These are phyloP conservation scores for Serinus canaria DNA, from an alignment of 2,113 vertebrate species.

Conservation along the genomic window DNA sequence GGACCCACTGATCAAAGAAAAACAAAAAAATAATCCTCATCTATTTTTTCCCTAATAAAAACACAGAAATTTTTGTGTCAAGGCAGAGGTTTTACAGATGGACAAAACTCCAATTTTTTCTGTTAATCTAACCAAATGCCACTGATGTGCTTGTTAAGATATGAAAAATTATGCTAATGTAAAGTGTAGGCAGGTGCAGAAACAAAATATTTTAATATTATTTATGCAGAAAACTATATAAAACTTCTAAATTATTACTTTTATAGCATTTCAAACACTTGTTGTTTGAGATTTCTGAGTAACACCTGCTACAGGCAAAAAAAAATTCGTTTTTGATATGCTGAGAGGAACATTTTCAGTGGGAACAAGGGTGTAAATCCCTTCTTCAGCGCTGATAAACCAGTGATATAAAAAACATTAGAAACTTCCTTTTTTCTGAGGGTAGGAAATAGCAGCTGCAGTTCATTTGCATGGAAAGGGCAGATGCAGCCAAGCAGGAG, in stretches of 20 bases:
- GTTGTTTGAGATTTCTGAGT: conserved; percentile 56
- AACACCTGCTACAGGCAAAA: conserved; percentile 61
- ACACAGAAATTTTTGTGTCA: neutral
- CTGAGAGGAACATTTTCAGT: conserved; percentile 8
- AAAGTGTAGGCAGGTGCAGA: conserved; percentile 70
- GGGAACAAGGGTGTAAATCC: neutral
- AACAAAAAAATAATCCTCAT: neutral
- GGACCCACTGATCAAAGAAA: neutral
- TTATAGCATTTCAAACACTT: conserved; percentile 56
- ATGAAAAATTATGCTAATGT: conserved; percentile 67
- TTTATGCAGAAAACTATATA: conserved; percentile 63
- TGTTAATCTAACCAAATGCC: conserved; percentile 40
- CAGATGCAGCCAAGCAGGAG: conserved; percentile 40
- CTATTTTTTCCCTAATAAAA: neutral
- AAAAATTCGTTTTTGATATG: conserved; percentile 4
- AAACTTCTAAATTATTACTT: conserved; percentile 52
- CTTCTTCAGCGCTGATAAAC: conserved; percentile 7
- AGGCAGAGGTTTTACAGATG: conserved; percentile 59
- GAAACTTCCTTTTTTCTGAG: neutral
- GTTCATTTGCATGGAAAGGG: neutral
- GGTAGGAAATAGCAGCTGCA: neutral
- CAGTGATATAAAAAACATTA: neutral
- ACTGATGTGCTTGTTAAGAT: conserved; percentile 42
- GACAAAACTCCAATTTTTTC: conserved; percentile 44
- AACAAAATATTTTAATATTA: conserved; percentile 70